Evolutionary conservation across 2,888 invertebrate species (phyloP).

Genomic region (Lasioglossum marginatum): DNA sequence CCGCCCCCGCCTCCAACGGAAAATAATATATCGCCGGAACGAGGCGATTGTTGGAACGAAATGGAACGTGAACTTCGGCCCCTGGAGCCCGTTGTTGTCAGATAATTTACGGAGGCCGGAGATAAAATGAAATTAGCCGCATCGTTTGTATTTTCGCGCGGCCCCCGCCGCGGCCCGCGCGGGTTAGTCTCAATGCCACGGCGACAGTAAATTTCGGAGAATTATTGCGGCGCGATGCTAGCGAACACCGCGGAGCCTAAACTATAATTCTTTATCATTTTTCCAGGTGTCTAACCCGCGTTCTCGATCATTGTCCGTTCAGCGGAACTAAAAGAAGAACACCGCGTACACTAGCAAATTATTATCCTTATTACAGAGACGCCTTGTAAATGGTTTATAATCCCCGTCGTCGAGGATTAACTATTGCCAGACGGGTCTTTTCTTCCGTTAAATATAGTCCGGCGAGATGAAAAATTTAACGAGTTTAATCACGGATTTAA

Average conservation of each 20-base stretch:
- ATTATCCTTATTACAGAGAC: not conserved
- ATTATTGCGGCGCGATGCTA: constrained; percentile 29
- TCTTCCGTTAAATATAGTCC: not conserved
- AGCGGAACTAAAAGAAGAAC: not conserved
- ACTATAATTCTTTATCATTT: constrained; percentile 20
- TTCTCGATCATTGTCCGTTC: constrained; percentile 2
- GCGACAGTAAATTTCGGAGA: constrained; percentile 43
- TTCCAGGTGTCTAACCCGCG: not conserved
- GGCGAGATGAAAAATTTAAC: constrained; percentile 1
- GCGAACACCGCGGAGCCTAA: constrained; percentile 14
- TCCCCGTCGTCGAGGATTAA: not conserved
- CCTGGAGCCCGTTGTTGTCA: constrained; percentile 33
- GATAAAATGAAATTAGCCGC: constrained; percentile 54
- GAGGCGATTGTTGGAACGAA: constrained; percentile 34
- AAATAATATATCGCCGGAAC: constrained; percentile 42
- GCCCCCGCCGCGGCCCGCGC: not conserved
- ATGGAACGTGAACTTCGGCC: constrained; percentile 34
- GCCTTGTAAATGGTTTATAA: constrained; percentile 3
- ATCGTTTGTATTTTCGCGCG: constrained; percentile 51
- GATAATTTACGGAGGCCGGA: constrained; percentile 43
- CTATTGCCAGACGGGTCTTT: not conserved
- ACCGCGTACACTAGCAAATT: not conserved
- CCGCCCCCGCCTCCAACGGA: constrained; percentile 9
- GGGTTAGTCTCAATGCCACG: constrained; percentile 1
- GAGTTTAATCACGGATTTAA: not conserved